Evolutionary conservation across 2,888 invertebrate species (phyloP).

Genomic region (Lycia hirtaria): DNA sequence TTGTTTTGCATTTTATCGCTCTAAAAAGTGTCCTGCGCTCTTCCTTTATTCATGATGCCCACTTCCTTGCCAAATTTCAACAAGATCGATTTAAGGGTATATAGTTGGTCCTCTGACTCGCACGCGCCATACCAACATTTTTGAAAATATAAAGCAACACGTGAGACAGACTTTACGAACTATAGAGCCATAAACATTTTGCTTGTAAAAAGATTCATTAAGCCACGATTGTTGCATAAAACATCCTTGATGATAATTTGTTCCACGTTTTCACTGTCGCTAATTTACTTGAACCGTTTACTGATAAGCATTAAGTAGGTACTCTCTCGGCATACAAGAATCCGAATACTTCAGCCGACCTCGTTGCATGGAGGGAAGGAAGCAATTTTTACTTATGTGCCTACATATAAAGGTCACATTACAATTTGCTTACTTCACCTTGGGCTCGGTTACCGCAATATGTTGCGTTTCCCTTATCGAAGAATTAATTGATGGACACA

Average conservation of each 20-base stretch:
- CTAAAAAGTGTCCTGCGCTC: not conserved
- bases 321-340: constrained; percentile 30
- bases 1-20: not conserved
- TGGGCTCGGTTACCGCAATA: constrained; percentile 29
- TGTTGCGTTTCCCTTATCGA: constrained; percentile 35
- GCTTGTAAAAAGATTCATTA: no score
- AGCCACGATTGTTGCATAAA: constrained; percentile 3
- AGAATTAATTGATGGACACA: constrained; percentile 23
- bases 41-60: not conserved
- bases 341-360: constrained; percentile 32
- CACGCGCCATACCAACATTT: no score
- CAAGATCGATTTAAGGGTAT: not conserved
- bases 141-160: no score
- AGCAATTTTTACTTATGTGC: constrained; percentile 54
- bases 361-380: constrained; percentile 55
- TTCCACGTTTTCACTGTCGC: constrained; percentile 1
- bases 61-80: not conserved
- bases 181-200: no score
- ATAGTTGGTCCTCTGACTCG: no score
- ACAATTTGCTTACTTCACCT: constrained; percentile 44
- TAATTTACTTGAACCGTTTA: constrained; percentile 18
- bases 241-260: constrained; percentile 37
- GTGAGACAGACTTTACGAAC: no score
- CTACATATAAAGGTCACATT: constrained; percentile 45
- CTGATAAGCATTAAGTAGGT: constrained; percentile 23